Evolutionary conservation across 2,113 vertebrate genomes (phyloP).

Genomic region (Manacus vitellinus): DNA sequence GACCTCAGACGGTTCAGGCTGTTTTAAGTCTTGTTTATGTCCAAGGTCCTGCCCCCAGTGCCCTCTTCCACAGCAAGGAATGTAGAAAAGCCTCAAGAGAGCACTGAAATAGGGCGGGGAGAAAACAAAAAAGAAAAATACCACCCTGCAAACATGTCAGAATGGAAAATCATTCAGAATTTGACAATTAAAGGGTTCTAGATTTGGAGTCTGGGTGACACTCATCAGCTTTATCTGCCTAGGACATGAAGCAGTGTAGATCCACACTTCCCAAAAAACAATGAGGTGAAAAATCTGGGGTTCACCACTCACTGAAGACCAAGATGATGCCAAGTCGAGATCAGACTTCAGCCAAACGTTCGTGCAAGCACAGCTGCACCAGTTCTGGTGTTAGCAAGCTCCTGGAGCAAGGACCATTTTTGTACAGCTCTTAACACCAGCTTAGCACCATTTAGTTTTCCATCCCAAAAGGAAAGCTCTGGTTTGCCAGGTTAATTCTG

Average conservation of each 20-base stretch:
- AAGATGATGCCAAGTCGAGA: fast-evolving
- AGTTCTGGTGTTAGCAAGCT: background rate
- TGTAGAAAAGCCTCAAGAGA: background rate
- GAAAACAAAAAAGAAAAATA: background rate
- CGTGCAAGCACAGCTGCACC: background rate
- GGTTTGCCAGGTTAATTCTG: background rate
- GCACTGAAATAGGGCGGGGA: background rate
- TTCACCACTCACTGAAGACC: background rate
- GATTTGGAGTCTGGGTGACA: background rate
- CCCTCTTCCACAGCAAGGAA: background rate
- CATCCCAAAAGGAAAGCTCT: background rate
- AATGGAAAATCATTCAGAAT: background rate
- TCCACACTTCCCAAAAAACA: background rate
- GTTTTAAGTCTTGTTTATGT: background rate
- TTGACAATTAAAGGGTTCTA: background rate
- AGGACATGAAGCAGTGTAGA: background rate
- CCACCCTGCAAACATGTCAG: fast-evolving
- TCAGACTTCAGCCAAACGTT: background rate
- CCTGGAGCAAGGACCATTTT: background rate
- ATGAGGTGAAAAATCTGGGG: background rate
- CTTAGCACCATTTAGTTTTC: background rate
- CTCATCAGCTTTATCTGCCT: background rate
- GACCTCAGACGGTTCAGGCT: background rate
- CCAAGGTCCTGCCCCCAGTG: background rate
- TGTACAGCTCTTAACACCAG: background rate